Evolutionary conservation across 2,113 vertebrate genomes (phyloP), one percentile per base, ranked within the genome.

Genomic region (Himantopus leucocephalus): DNA sequence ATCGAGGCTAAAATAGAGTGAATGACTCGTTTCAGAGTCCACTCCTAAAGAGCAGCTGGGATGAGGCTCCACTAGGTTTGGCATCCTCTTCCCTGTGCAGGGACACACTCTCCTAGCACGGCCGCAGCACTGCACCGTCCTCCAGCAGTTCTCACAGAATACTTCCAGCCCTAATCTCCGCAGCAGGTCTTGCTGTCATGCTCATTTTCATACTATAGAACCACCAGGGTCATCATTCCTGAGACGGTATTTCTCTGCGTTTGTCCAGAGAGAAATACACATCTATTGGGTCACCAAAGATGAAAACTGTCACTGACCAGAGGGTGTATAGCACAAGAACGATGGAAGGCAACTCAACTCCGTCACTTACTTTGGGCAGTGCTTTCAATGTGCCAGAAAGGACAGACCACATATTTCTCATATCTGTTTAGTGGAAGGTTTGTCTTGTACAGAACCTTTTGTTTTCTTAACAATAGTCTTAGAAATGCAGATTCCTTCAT

Each of bases 221-320:
- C 9, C 50, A 56, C 12, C 35, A 66, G 34, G 29, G 10, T 39
- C 73, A 50, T 16, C 24, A 8, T 34, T 77, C 35, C 55, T 16
- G 32, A 63, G n/a, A 15, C 4, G 20, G 2, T 4, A 29, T 64
- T 76, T 76, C 30, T 45, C 50, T 0, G 0, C 21, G 29, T 50
- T 79, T 58, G 24, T 66, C 7, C 50, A 77, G 37, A 45, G 12
- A 26, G 43, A 48, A 10, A 39, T 2, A 11, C 22, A 27, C 15
- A 59, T 24, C 27, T 21, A 1, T 15, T 34, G 48, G n/a, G n/a
- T 14, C 9, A 3, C 29, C 47, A 70, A 50, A 50, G 48, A 30
- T 16, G 24, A 58, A 68, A 48, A 34, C 5, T 47, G 59, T 6
- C 27, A 47, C 15, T 10, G 23, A 91, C 50, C 7, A 64, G 50